phyloP scores from a whole-genome alignment of 1,140 invertebrate genomes.

The Antheraea pernyi region DNA sequence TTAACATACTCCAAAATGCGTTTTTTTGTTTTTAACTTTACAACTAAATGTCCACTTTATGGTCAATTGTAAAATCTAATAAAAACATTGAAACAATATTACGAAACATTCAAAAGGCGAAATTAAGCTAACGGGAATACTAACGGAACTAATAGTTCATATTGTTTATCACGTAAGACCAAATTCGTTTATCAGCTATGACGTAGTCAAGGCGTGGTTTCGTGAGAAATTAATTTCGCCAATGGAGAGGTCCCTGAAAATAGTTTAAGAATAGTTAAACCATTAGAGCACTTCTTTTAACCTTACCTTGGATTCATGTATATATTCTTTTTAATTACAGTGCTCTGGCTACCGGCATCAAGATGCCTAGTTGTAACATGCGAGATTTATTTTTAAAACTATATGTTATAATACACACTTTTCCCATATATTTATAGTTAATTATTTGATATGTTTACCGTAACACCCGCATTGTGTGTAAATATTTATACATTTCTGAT shows the following conservation, averaged over 20 bases:
- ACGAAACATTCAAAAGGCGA: background rate
- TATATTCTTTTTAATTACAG: constrained; percentile 6
- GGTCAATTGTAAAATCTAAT: no score
- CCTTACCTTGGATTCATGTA: constrained; percentile 16
- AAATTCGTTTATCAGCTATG: constrained; percentile 1
- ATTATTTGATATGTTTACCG: constrained; percentile 11
- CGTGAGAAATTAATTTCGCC: constrained; percentile 21
- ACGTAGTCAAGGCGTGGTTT: background rate
- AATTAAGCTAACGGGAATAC: background rate
- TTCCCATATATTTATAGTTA: constrained; percentile 7
- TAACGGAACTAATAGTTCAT: constrained; percentile 6
- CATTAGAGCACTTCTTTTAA: constrained; percentile 12
- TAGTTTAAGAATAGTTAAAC: constrained; percentile 13
- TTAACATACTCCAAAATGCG: no score
- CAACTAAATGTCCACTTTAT: no score
- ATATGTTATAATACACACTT: constrained; percentile 2
- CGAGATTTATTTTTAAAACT: background rate
- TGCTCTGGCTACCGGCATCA: background rate
- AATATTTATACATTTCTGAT: constrained; percentile 6
- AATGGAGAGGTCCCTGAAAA: constrained; percentile 25
- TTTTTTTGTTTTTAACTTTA: no score
- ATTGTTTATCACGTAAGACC: constrained; percentile 4
- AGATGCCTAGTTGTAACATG: constrained; percentile 4
- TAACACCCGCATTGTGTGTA: constrained; percentile 3
- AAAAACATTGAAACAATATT: background rate